Evolutionary conservation across 2,888 invertebrate genomes (phyloP), one percentile per base, ranked within the genome.

Genomic region (Parnassius orleans): DNA sequence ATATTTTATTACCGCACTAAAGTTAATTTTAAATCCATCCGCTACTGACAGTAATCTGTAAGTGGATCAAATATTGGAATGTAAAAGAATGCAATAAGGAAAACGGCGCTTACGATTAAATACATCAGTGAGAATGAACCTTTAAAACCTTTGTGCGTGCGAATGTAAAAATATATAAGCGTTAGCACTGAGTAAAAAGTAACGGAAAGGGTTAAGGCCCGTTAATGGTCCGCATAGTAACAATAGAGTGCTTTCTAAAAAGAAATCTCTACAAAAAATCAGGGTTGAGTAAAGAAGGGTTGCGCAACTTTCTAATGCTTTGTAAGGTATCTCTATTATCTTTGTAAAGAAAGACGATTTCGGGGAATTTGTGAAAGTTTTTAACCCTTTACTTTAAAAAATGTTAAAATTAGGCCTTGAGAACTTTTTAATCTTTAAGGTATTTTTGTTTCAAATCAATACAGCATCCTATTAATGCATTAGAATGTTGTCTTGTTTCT

Each of bases 301-400:
- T 91, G 89, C 86, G 82, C 85, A 91, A 91, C 91, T 91, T 91
- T 91, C 91, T 87, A 90, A 87, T 84, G 78, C 87, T 81, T 90
- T 90, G 88, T 89, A 80, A 89, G 86, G 84, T 87, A 81, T 80
- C 78, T 75, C 72, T 82, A 83, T 83, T 67, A 68, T 76, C 72
- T 69, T 68, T 69, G 72, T 74, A 72, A 74, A 77, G 74, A 72
- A 74, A 77, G 74, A 76, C 66, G 62, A 70, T 77, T 88, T 88
- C 87, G 84, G 62, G 74, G 90, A 89, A 90, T 75, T 78, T 74
- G 85, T 81, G 87, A 88, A 90, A 89, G 87, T 87, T 55, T 55
- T 80, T 79, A 76, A 83, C 81, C 81, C 84, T 83, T 80, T 77
- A 59, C 33, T 33, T 48, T 48, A 12, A 48, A 7, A 48, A 14